Evolutionary conservation across 1,140 invertebrate genomes (phyloP).

Genomic region (Zaprionus inermis): DNA sequence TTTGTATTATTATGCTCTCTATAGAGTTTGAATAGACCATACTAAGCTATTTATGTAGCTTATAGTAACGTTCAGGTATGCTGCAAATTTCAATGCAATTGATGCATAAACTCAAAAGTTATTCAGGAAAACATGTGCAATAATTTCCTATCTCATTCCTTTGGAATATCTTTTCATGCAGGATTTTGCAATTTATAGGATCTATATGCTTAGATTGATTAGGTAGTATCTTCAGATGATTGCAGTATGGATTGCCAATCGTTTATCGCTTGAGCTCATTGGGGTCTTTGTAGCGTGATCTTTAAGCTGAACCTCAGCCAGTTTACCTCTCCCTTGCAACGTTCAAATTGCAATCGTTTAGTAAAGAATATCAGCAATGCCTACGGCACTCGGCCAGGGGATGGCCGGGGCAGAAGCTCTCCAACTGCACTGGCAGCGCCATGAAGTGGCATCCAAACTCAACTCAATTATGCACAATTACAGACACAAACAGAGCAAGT

Average conservation of each 20-base stretch:
- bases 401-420: not conserved
- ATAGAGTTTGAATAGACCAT: not conserved
- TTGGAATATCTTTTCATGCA: no score
- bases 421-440: not conserved
- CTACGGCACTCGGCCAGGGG: not conserved
- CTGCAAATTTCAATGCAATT: not conserved
- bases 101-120: not conserved
- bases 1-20: not conserved
- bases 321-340: not conserved
- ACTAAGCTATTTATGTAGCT: not conserved
- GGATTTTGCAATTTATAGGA: no score
- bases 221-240: no score
- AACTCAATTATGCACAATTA: constrained; percentile 82
- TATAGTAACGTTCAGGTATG: not conserved
- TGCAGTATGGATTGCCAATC: no score
- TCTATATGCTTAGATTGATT: no score
- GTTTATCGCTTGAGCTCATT: no score
- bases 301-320: not conserved
- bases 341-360: constrained; percentile 15
- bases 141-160: no score
- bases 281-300: not conserved
- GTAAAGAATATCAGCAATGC: constrained; percentile 14
- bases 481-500: constrained; percentile 67
- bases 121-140: not conserved
- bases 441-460: constrained; percentile 48